Conservation (phyloP, 2,888 invertebrate genomes). For the Diplolepis rosae region DNA sequence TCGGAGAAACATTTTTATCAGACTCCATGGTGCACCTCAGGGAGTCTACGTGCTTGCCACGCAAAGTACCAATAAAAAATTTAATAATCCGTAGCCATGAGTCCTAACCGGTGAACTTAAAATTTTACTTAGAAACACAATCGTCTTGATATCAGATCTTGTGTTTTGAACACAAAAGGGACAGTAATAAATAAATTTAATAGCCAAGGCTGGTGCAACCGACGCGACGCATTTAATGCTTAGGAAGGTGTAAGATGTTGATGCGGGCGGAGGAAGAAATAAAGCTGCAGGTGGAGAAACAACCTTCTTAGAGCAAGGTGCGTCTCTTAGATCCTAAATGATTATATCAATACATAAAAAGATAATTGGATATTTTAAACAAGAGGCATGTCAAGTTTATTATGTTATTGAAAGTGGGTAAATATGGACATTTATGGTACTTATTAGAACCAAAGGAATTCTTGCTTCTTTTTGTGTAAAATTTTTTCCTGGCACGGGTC, state of each 20-base stretch:
- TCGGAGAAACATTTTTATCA: conserved; percentile 58
- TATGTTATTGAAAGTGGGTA: no score
- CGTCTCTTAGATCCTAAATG: conserved; percentile 13
- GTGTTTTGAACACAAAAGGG: conserved; percentile 38
- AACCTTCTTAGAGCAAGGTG: conserved; percentile 39
- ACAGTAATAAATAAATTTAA: conserved; percentile 34
- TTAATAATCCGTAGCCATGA: background rate
- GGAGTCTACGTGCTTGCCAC: conserved; percentile 54
- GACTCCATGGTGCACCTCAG: conserved; percentile 53
- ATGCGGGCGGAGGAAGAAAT: conserved; percentile 52
- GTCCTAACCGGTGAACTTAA: background rate
- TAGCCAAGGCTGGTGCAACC: conserved; percentile 32
- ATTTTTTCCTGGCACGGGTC: no score
- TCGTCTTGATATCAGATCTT: conserved; percentile 27
- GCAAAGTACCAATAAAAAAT: conserved; percentile 27
- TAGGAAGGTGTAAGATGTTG: conserved; percentile 40
- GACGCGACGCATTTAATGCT: conserved; percentile 31
- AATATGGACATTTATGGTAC: no score
- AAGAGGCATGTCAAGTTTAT: no score
- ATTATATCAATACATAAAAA: background rate
- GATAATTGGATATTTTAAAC: no score
- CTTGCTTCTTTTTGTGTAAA: no score
- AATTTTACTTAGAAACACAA: background rate
- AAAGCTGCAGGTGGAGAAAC: conserved; percentile 51
- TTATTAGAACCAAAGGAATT: no score